Base-by-base conservation (phyloP, 2,888 invertebrate genomes). In the Nomada ferruginata region DNA sequence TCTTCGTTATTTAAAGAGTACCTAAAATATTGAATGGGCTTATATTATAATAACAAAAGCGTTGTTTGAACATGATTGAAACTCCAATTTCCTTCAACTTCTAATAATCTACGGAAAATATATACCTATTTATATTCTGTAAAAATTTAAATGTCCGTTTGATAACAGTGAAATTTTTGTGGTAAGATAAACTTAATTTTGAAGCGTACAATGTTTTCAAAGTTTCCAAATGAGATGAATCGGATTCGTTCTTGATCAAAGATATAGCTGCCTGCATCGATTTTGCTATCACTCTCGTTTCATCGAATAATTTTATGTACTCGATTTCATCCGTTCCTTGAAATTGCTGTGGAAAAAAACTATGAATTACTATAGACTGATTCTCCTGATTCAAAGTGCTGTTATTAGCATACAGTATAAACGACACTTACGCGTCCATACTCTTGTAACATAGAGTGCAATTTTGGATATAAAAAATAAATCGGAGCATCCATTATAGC, bases 121-220 rank as follows among this genome's bases (percentile, higher is more conserved):
- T 87, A 77, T 78, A 91, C 91, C 88, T 88, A 44, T 83, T 57
- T 60, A 92, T 87, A 76, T 93, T 91, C 87, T 94, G 94, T 47
- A 95, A 87, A 85, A 95, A 93, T 71, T 90, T 90, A 1, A 95
- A 90, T 53, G 95, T 93, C 59, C 94, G 94, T 70, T 93, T 94
- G 57, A 96, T 92, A 88, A 95, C 94, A 44, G 90, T 91, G 59
- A 95, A 94, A 92, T 95, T 95, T 91, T 95, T 94, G 90, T 96
- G 96, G 86, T 96, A 95, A 78, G 96, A 95, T 52, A 96, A 91
- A 79, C 95, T 94, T 0, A 95, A 94, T 60, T 96, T 92, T 0
- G 96, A 95, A 44, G 94, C 94, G 84, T 95, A 94, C 36, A 96
- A 95, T 55, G 94, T 92, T 61, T 85, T 91, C 2, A 96, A 91